Percentiles rank a stretch among this genome's conserved stretches.
These are phyloP conservation scores for Hydraecia micacea DNA, from an alignment of 2,888 invertebrate genomes.

Conservation along the genomic window DNA sequence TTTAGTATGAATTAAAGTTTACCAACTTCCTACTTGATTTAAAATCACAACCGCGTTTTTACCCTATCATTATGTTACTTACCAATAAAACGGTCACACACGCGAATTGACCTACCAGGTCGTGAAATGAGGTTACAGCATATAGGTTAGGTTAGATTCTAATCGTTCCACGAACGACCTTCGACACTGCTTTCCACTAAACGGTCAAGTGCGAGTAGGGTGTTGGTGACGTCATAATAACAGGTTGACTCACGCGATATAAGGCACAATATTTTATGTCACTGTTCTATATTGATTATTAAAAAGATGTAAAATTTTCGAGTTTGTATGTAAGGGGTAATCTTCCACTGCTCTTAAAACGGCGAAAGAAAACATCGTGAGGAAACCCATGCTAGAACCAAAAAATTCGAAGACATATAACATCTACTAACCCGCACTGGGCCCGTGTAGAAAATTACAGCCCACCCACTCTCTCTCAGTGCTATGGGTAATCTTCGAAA, in stretches of 20 bases:
- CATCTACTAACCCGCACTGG: too few species aligned
- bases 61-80: constrained; percentile 1
- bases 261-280: constrained; percentile 5
- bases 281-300: background rate
- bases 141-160: constrained; percentile 71
- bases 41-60: background rate
- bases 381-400: background rate
- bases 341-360: background rate
- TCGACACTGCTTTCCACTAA: constrained; percentile 54
- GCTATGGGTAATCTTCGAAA: too few species aligned
- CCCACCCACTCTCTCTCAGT: too few species aligned
- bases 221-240: constrained; percentile 46
- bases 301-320: background rate
- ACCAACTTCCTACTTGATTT: background rate
- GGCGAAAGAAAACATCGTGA: background rate
- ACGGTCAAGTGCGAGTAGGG: constrained; percentile 45
- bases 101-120: constrained; percentile 73
- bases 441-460: too few species aligned
- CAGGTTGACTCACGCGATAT: constrained; percentile 18
- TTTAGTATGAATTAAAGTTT: background rate
- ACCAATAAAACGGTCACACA: constrained; percentile 56
- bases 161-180: constrained; percentile 66
- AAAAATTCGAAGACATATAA: background rate
- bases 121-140: constrained; percentile 69
- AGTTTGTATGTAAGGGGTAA: background rate